Evolutionary conservation across 2,888 invertebrate species (phyloP).

Genomic region (Diarsia rubi): DNA sequence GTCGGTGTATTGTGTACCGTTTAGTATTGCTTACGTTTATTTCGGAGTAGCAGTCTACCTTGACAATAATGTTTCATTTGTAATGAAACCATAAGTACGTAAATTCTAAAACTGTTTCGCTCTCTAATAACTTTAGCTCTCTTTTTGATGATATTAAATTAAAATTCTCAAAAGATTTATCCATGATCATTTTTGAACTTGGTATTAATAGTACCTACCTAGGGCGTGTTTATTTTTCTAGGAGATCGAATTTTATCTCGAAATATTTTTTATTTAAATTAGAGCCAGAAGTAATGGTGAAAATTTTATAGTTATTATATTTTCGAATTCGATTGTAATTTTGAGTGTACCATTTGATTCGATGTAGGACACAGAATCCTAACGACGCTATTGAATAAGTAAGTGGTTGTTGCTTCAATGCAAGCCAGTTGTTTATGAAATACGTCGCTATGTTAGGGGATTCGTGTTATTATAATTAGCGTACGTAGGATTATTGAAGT

Average conservation of each 20-base stretch:
- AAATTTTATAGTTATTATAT: slow-evolving; percentile 50
- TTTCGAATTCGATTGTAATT: slow-evolving; percentile 44
- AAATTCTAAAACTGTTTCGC: slow-evolving; percentile 77
- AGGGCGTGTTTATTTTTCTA: slow-evolving; percentile 73
- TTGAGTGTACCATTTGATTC: slow-evolving; percentile 50
- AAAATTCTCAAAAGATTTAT: slow-evolving; percentile 60
- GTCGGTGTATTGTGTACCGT: slow-evolving; percentile 72
- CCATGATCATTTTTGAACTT: slow-evolving; percentile 62
- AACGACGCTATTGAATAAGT: slow-evolving; percentile 49
- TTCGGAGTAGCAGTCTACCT: slow-evolving; percentile 75
- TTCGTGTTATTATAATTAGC: slow-evolving; percentile 36
- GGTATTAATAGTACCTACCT: slow-evolving; percentile 53
- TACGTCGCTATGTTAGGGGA: slow-evolving; percentile 30
- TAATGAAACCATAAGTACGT: slow-evolving; percentile 66
- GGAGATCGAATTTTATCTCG: slow-evolving; percentile 61
- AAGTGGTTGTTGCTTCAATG: slow-evolving; percentile 28
- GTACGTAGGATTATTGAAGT: slow-evolving; percentile 55
- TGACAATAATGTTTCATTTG: slow-evolving; percentile 83
- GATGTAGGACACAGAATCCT: slow-evolving; percentile 45
- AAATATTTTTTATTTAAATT: slow-evolving; percentile 61
- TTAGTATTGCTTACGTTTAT: slow-evolving; percentile 71
- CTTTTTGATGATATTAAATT: slow-evolving; percentile 74
- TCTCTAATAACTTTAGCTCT: slow-evolving; percentile 85
- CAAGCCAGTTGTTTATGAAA: slow-evolving; percentile 27
- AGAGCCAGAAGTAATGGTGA: slow-evolving; percentile 34